These are phyloP conservation scores for Cephus cinctus DNA, from an alignment of 1,140 invertebrate species.

Conservation along the genomic window DNA sequence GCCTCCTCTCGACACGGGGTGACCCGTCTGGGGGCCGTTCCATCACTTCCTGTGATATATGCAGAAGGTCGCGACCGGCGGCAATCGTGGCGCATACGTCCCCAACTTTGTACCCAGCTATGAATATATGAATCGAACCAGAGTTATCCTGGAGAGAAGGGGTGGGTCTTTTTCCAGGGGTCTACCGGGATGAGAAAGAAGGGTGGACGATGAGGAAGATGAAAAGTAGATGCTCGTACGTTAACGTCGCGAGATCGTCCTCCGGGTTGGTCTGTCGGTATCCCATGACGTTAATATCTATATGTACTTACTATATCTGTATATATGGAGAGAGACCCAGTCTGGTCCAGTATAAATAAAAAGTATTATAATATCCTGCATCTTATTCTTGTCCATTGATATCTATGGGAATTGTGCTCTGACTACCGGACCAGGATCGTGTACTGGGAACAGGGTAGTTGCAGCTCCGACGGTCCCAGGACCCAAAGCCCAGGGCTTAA, in stretches of 20 bases:
- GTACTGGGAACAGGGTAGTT: not conserved
- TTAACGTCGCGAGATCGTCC: slow-evolving; percentile 31
- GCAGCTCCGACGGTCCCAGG: slow-evolving; percentile 5
- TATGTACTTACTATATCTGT: no score
- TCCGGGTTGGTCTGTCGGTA: slow-evolving; percentile 21
- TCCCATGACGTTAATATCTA: slow-evolving; percentile 26
- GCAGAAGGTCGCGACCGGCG: slow-evolving; percentile 43
- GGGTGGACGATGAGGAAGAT: slow-evolving; percentile 18
- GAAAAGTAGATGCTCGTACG: slow-evolving; percentile 33
- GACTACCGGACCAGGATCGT: no score
- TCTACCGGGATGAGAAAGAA: slow-evolving; percentile 19
- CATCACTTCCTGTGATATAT: slow-evolving; percentile 51
- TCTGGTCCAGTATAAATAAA: no score
- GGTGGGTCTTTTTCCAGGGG: no score
- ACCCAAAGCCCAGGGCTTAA: slow-evolving; percentile 47
- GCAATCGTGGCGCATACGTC: slow-evolving; percentile 40
- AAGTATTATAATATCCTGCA: no score
- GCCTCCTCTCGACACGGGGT: slow-evolving; percentile 30
- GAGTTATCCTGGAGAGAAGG: slow-evolving; percentile 22
- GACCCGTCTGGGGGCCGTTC: slow-evolving; percentile 38
- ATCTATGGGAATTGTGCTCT: no score
- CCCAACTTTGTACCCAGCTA: slow-evolving; percentile 25
- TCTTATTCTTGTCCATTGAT: no score
- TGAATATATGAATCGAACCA: slow-evolving; percentile 53
- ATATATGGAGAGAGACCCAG: no score